Evolutionary conservation across 2,113 vertebrate species (phyloP).

Genomic region (Anguilla japonica): DNA sequence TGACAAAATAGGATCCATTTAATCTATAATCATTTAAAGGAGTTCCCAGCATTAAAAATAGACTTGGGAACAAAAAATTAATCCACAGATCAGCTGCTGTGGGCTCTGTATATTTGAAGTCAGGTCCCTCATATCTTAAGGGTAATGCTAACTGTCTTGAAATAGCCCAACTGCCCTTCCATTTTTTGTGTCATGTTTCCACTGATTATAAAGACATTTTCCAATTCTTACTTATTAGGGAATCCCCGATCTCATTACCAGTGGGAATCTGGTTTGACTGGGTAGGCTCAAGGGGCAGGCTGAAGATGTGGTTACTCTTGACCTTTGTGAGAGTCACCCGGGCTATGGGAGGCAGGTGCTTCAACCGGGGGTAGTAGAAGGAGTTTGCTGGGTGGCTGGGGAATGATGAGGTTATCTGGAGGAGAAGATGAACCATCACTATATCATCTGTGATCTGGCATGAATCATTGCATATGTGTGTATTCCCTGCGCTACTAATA

Average conservation of each 20-base stretch:
- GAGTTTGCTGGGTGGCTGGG: conserved; percentile 95
- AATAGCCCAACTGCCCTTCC: background rate
- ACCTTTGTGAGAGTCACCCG: conserved; percentile 82
- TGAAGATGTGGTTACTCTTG: conserved; percentile 76
- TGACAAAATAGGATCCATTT: background rate
- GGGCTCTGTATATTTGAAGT: background rate
- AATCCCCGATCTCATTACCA: conserved; percentile 82
- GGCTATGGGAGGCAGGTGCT: conserved; percentile 89
- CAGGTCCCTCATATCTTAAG: background rate
- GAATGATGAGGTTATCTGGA: conserved; percentile 88
- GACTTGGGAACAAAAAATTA: background rate
- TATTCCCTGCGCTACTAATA: background rate
- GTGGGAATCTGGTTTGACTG: conserved; percentile 71
- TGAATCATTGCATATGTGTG: background rate
- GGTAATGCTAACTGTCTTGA: background rate
- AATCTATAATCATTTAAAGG: background rate
- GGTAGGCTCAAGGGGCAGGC: conserved; percentile 69
- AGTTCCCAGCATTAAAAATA: background rate
- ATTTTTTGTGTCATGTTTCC: background rate
- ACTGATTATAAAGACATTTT: background rate
- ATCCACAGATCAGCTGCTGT: background rate
- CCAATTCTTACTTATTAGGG: conserved; percentile 76
- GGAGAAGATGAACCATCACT: conserved; percentile 14
- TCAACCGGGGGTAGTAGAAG: conserved; percentile 92
- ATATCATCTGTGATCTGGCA: background rate